Evolutionary conservation across 1,140 invertebrate genomes (phyloP), one percentile per base, ranked within the genome.

Genomic region (Cryptotermes secundus): DNA sequence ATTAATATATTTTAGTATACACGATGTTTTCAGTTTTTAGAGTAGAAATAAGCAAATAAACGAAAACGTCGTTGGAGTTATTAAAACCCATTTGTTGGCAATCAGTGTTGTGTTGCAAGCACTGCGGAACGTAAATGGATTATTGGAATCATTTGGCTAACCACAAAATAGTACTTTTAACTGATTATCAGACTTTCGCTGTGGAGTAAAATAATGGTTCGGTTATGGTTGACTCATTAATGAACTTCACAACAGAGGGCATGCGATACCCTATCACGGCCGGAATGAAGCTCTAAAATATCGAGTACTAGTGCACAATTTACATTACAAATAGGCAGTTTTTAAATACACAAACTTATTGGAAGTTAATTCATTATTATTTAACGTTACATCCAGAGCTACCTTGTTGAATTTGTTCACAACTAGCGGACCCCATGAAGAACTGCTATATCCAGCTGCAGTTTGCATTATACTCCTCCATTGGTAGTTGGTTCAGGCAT

Each of bases 81-180:
- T 72, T 72, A 31, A 72, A 72, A 72, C 59, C 59, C n/a, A 72
- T 72, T 72, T 31, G 59, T 14, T 72, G 59, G 26, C 59, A 72
- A 72, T 72, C 31, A 72, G 10, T 1, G 14, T n/a, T 14, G n/a
- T 72, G 16, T 0, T 26, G 6, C 59, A 72, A 3, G 19, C 26
- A 72, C 26, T 72, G 26, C 31, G 59, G 26, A 4, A 7, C 9
- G 31, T 72, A 72, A 72, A 72, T 72, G 31, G 26, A 72, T 72
- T 72, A 72, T 26, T 72, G n/a, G 31, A 31, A 72, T 72, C 59
- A 72, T 72, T 72, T 10, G 59, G 26, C 59, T 72, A 72, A 72
- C 59, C 59, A 72, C 59, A 72, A 31, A 59, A 72, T 72, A 72
- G 59, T 72, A 72, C 26, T 72, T 72, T 72, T 72, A 72, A 31